phyloP scores from a whole-genome alignment of 2,113 vertebrate genomes.

The Oryzias curvinotus region DNA sequence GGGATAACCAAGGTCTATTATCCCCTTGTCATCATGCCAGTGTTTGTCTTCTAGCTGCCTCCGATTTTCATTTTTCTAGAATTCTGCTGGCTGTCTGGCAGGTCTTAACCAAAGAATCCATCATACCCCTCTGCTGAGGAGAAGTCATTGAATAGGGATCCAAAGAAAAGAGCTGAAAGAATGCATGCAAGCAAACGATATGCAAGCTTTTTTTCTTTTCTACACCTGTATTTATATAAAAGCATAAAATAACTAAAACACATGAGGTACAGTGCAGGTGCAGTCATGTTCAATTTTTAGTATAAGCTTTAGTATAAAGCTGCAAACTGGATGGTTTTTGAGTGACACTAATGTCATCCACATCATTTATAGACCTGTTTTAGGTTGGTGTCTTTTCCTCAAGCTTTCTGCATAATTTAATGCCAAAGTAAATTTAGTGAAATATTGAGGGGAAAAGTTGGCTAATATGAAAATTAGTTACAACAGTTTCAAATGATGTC shows the following conservation, averaged over 20 bases:
- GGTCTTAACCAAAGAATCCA: constrained; percentile 54
- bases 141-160: constrained; percentile 51
- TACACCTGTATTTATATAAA: background rate
- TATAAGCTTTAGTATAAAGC: no score
- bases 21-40: constrained; percentile 25
- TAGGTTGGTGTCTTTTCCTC: no score
- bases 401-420: background rate
- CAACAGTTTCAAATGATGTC: constrained; percentile 15
- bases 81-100: constrained; percentile 63
- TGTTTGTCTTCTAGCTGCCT: constrained; percentile 37
- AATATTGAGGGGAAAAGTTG: background rate
- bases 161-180: constrained; percentile 3
- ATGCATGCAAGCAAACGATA: background rate
- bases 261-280: no score
- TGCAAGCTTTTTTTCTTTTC: background rate
- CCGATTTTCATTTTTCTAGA: constrained; percentile 33
- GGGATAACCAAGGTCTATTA: constrained; percentile 41
- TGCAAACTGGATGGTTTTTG: no score
- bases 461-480: constrained; percentile 17
- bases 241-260: background rate
- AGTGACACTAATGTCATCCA: no score
- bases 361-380: no score
- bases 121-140: constrained; percentile 49
- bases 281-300: no score
- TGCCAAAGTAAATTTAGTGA: constrained; percentile 17